Percentiles rank a stretch among this genome's conserved stretches.
phyloP scores from a whole-genome alignment of 1,140 invertebrate genomes.

The Atta texana region DNA sequence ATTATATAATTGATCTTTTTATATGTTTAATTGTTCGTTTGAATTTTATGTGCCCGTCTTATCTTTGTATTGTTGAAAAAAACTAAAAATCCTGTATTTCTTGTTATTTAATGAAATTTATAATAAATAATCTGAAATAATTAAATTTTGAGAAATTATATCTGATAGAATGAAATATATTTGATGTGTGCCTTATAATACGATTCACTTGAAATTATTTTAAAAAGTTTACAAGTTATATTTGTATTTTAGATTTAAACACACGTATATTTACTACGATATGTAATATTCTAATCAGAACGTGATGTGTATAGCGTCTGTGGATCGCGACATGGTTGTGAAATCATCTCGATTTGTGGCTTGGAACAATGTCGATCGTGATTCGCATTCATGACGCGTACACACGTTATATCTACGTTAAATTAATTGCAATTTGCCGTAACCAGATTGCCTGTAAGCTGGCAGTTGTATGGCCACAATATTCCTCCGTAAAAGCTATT shows the following conservation, averaged over 20 bases:
- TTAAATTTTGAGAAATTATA: neutral
- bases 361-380: slow-evolving; percentile 13
- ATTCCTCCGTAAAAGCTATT: neutral
- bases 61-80: too few relatives aligned
- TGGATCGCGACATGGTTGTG: neutral
- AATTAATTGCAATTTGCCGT: slow-evolving; percentile 46
- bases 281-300: slow-evolving; percentile 14
- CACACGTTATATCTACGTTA: slow-evolving; percentile 22
- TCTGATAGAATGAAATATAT: neutral
- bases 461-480: slow-evolving; percentile 9
- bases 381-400: slow-evolving; percentile 25
- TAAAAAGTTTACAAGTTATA: neutral
- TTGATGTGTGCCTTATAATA: neutral
- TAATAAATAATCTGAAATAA: neutral
- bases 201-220: neutral
- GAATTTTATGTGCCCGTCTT: too few relatives aligned
- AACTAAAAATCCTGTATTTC: too few relatives aligned
- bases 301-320: neutral
- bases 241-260: neutral
- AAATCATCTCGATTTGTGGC: slow-evolving; percentile 31
- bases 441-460: slow-evolving; percentile 25
- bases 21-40: too few relatives aligned
- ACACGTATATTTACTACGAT: neutral
- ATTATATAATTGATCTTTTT: too few relatives aligned
- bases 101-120: neutral